Evolutionary conservation across 2,888 invertebrate species (phyloP).

Genomic region (Didymodactylos carnosus): DNA sequence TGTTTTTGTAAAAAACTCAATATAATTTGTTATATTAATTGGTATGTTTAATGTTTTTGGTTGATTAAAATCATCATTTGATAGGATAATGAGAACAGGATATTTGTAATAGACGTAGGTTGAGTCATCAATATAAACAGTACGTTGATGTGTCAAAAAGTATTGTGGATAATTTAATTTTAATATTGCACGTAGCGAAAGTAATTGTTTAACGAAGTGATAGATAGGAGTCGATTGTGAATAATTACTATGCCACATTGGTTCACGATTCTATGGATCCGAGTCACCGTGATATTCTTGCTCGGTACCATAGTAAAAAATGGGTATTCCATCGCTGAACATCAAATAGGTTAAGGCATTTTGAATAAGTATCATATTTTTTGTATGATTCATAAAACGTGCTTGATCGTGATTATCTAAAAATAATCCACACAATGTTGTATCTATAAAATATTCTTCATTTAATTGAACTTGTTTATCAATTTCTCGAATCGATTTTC

Average conservation of each 20-base stretch:
- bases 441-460: conserved; percentile 17
- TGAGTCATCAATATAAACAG: neutral
- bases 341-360: conserved; percentile 18
- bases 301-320: conserved; percentile 20
- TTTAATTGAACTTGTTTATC: conserved; percentile 3
- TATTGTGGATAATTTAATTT: neutral
- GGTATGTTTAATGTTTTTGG: neutral
- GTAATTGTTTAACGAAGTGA: neutral
- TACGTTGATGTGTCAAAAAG: neutral
- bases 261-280: conserved; percentile 19
- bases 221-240: neutral
- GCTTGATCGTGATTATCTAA: conserved; percentile 20
- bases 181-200: neutral
- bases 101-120: neutral
- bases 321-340: conserved; percentile 18
- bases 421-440: conserved; percentile 18
- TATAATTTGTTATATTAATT: too few species aligned
- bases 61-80: neutral
- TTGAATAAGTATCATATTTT: conserved; percentile 16
- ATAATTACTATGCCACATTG: conserved; percentile 16
- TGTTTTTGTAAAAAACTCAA: too few species aligned
- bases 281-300: conserved; percentile 17
- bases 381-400: conserved; percentile 17
- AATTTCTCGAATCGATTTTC: conserved; percentile 2
- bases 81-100: neutral